These are phyloP conservation scores for Hirtodrosophila histrioides DNA, from an alignment of 2,888 invertebrate genomes.

Conservation along the genomic window DNA sequence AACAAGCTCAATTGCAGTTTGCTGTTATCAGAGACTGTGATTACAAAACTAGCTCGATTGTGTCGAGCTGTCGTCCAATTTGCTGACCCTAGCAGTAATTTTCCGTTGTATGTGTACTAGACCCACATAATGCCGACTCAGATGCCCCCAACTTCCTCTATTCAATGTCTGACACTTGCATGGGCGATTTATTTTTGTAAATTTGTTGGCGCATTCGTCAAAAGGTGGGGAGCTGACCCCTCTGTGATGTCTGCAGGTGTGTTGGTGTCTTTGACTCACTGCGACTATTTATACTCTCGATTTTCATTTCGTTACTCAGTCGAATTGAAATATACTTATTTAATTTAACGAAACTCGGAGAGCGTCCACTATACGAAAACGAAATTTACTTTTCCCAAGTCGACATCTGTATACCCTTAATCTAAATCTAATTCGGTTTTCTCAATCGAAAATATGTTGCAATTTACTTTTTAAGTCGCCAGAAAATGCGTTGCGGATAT, in stretches of 20 bases:
- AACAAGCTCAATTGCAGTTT: slow-evolving; percentile 13
- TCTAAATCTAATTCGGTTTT: background rate
- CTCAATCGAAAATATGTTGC: no score
- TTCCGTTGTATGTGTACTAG: slow-evolving; percentile 47
- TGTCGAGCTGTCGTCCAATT: slow-evolving; percentile 13
- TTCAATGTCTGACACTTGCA: slow-evolving; percentile 44
- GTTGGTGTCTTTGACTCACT: slow-evolving; percentile 67
- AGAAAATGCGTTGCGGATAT: no score
- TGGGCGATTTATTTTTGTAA: slow-evolving; percentile 39
- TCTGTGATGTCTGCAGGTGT: slow-evolving; percentile 61
- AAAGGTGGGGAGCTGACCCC: slow-evolving; percentile 50
- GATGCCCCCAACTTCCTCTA: background rate
- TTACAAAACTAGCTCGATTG: slow-evolving; percentile 49
- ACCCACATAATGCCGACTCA: slow-evolving; percentile 10
- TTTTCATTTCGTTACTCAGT: slow-evolving; percentile 63
- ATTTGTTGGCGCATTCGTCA: slow-evolving; percentile 41
- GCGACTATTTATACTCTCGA: slow-evolving; percentile 73
- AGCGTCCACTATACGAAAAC: slow-evolving; percentile 40
- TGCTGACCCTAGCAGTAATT: slow-evolving; percentile 36
- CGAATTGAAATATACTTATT: slow-evolving; percentile 56
- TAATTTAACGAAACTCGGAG: slow-evolving; percentile 42
- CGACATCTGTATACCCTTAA: slow-evolving; percentile 9
- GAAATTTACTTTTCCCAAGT: no score
- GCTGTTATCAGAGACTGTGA: slow-evolving; percentile 28
- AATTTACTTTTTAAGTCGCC: no score